Evolutionary conservation across 2,113 vertebrate genomes (phyloP).

Genomic region (Piaya cayana): DNA sequence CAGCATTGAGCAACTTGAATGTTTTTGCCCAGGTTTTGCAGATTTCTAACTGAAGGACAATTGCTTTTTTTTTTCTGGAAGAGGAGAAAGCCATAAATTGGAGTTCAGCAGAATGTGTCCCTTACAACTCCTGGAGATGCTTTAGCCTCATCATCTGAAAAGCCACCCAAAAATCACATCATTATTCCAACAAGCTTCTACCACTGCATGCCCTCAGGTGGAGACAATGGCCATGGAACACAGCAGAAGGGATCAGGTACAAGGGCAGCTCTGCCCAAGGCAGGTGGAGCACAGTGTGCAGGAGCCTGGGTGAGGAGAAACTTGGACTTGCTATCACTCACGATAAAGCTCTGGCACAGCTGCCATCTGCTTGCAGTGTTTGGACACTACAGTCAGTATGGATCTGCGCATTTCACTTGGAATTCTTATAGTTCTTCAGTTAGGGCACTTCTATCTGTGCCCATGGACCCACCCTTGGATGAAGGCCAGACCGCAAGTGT

Average conservation of each 20-base stretch:
- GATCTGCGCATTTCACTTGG: neutral
- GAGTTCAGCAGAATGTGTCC: neutral
- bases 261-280: neutral
- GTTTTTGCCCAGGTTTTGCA: neutral
- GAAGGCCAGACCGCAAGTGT: neutral
- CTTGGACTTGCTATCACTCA: neutral
- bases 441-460: neutral
- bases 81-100: neutral
- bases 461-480: neutral
- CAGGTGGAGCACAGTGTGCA: fast-evolving
- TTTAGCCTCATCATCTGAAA: neutral
- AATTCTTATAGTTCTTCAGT: neutral
- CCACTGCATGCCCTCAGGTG: neutral
- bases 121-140: neutral
- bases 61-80: neutral
- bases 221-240: neutral
- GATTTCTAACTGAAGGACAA: neutral
- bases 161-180: neutral
- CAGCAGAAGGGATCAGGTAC: neutral
- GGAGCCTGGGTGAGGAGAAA: neutral
- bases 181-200: neutral
- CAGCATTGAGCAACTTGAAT: neutral
- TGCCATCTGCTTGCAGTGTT: neutral
- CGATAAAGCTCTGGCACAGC: neutral
- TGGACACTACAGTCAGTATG: neutral